phyloP scores from a whole-genome alignment of 2,113 vertebrate genomes.

The Tringa solitaria region DNA sequence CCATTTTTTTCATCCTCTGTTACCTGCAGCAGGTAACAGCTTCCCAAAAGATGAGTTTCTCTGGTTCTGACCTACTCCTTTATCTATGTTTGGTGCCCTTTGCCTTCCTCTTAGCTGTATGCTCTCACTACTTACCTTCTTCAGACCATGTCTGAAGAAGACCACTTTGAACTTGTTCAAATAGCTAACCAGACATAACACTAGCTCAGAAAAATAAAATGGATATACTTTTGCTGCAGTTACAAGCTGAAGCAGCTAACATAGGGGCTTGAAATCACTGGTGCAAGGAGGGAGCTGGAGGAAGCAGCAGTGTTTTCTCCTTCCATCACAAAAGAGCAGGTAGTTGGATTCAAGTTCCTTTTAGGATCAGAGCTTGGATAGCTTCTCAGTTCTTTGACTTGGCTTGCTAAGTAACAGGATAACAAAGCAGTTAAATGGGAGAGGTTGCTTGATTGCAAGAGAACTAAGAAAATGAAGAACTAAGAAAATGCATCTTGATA shows the following conservation, averaged over 20 bases:
- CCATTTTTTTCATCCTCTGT: not conserved
- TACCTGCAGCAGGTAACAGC: not conserved
- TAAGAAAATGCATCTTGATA: not conserved
- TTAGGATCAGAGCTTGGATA: not conserved
- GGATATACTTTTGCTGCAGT: not conserved
- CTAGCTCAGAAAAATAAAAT: not conserved
- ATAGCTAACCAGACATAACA: not conserved
- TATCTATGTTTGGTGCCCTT: fast-evolving
- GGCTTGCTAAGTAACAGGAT: not conserved
- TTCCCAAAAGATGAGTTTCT: not conserved
- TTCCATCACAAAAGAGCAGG: not conserved
- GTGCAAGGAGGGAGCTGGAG: not conserved
- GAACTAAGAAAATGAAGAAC: too few species aligned
- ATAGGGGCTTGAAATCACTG: not conserved
- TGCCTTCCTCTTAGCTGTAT: not conserved
- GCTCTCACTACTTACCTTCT: not conserved
- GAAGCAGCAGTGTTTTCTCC: not conserved
- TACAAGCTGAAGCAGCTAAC: not conserved
- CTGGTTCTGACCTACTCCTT: not conserved
- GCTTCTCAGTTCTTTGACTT: not conserved
- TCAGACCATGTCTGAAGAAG: not conserved
- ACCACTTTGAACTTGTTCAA: not conserved
- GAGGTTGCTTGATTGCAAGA: not conserved
- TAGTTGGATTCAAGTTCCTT: not conserved
- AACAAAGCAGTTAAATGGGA: not conserved